These are phyloP conservation scores for Halocynthia aurantium DNA, from an alignment of 23 tunicate species.

Conservation along the genomic window DNA sequence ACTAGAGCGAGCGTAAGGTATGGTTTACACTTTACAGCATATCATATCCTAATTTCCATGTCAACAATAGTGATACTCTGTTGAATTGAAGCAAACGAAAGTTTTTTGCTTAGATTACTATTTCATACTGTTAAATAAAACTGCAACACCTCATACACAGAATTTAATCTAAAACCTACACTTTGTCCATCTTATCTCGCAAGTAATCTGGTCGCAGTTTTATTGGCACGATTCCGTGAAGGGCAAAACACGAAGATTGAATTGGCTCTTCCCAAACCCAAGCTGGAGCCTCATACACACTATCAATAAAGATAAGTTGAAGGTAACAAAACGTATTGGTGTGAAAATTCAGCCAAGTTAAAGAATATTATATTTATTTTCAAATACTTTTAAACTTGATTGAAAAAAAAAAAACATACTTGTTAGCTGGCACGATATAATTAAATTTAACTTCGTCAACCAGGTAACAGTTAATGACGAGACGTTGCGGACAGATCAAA, in stretches of 20 bases:
- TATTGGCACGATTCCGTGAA: conserved; percentile 39
- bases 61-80: too few species aligned
- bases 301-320: conserved; percentile 1
- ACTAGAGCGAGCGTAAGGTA: too few species aligned
- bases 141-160: too few species aligned
- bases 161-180: conserved; percentile 1
- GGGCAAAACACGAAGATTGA: conserved; percentile 28
- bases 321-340: background rate
- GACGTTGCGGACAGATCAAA: conserved; percentile 3
- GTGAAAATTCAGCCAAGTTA: too few species aligned
- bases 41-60: too few species aligned
- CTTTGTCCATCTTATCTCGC: conserved; percentile 23
- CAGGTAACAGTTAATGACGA: background rate
- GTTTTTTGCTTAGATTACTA: too few species aligned
- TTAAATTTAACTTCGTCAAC: conserved; percentile 7
- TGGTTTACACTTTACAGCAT: too few species aligned
- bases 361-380: too few species aligned
- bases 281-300: conserved; percentile 48
- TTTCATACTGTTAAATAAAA: too few species aligned
- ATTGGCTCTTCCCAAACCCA: conserved; percentile 62
- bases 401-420: background rate
- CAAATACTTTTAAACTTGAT: too few species aligned
- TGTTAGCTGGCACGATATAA: background rate
- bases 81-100: too few species aligned
- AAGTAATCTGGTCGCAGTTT: conserved; percentile 38